phyloP scores from a whole-genome alignment of 2,797 vertebrate species.

The Pagetopsis macropterus region DNA sequence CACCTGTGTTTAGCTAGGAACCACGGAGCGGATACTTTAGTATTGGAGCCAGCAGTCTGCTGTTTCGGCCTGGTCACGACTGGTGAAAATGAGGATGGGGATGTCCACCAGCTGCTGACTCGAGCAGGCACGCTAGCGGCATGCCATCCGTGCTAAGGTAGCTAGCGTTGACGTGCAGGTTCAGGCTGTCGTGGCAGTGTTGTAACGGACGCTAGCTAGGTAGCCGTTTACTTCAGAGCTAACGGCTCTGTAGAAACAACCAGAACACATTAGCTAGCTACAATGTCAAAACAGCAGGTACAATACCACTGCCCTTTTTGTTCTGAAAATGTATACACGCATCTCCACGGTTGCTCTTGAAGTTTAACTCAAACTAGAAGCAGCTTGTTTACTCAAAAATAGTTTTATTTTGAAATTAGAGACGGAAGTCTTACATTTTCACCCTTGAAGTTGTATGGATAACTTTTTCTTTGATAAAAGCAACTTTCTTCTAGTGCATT shows the following conservation, averaged over 20 bases:
- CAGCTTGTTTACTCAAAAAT: not conserved
- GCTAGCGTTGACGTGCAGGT: constrained; percentile 53
- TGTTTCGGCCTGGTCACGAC: constrained; percentile 74
- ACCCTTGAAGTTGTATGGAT: not conserved
- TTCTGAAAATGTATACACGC: not conserved
- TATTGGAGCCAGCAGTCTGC: constrained; percentile 21
- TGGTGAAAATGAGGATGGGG: constrained; percentile 39
- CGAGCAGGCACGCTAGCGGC: constrained; percentile 41
- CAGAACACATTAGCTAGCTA: constrained; percentile 4
- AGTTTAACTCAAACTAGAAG: not conserved
- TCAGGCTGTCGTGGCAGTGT: constrained; percentile 67
- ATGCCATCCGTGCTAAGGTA: constrained; percentile 52
- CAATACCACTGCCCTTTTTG: not conserved
- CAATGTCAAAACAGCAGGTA: constrained; percentile 8
- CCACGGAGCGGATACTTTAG: constrained; percentile 18
- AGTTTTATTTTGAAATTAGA: constrained; percentile 41
- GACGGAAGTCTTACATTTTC: constrained; percentile 28
- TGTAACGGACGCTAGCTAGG: constrained; percentile 29
- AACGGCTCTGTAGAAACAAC: constrained; percentile 33
- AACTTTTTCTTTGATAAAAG: not conserved
- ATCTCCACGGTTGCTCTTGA: not conserved
- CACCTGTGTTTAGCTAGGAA: constrained; percentile 2
- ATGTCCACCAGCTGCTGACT: constrained; percentile 36
- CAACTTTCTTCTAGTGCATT: not conserved
- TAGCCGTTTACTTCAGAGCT: constrained; percentile 38